These are phyloP conservation scores for Micromesistius poutassou DNA, from an alignment of 2,797 vertebrate genomes.

Conservation along the genomic window DNA sequence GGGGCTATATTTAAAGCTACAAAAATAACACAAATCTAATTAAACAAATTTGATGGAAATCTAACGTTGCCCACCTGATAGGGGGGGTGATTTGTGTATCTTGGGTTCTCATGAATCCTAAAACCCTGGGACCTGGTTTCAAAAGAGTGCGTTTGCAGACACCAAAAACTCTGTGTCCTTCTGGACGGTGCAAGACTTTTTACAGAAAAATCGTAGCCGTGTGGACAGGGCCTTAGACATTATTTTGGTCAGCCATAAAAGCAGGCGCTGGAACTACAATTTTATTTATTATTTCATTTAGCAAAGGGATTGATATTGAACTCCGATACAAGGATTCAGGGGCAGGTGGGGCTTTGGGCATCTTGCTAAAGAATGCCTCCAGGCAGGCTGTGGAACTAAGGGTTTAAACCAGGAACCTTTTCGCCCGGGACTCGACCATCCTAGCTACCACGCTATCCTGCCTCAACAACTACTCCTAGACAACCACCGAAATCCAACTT, in stretches of 20 bases:
- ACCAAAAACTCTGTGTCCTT: too few relatives aligned
- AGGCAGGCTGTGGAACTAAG: not conserved
- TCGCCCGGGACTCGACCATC: not conserved
- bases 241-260: not conserved
- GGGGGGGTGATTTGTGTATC: too few relatives aligned
- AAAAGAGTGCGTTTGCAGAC: too few relatives aligned
- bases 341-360: not conserved
- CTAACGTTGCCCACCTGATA: too few relatives aligned
- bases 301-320: not conserved
- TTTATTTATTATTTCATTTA: not conserved
- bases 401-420: not conserved
- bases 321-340: not conserved
- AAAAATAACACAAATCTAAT: too few relatives aligned
- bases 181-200: too few relatives aligned
- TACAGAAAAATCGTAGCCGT: too few relatives aligned
- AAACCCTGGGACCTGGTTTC: too few relatives aligned
- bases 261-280: not conserved
- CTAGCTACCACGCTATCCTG: not conserved
- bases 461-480: not conserved
- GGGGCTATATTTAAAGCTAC: too few relatives aligned
- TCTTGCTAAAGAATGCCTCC: not conserved
- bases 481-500: not conserved
- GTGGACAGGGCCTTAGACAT: not conserved
- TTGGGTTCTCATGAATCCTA: too few relatives aligned
- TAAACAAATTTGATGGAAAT: too few relatives aligned